These are phyloP conservation scores for Gobiocypris rarus DNA, from an alignment of 2,113 vertebrate species.

Conservation along the genomic window DNA sequence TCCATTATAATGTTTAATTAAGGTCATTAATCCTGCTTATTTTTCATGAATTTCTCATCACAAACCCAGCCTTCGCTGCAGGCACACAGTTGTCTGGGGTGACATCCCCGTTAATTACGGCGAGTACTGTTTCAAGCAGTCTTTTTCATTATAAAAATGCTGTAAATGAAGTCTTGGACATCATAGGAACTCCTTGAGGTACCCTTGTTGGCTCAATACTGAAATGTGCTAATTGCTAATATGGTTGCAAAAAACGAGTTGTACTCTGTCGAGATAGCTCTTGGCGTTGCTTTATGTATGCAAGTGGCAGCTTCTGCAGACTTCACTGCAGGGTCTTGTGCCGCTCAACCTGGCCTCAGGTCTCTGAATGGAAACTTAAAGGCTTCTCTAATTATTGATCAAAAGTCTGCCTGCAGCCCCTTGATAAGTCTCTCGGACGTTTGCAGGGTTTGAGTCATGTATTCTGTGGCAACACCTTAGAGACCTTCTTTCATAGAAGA, in stretches of 20 bases:
- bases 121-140: background rate
- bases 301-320: background rate
- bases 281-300: conserved; percentile 1
- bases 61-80: conserved; percentile 1
- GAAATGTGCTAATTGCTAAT: conserved; percentile 1
- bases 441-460: background rate
- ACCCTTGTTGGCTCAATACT: background rate
- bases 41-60: conserved; percentile 33
- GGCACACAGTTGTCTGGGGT: conserved; percentile 13
- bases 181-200: conserved; percentile 21
- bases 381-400: conserved; percentile 24
- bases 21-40: conserved; percentile 44
- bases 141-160: background rate
- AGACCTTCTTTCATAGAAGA: conserved; percentile 20
- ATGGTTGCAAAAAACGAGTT: background rate
- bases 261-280: background rate
- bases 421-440: conserved; percentile 11
- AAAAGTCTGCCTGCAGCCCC: background rate
- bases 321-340: background rate
- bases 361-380: background rate
- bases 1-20: conserved; percentile 47
- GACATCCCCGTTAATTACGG: conserved; percentile 22
- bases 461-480: conserved; percentile 1
- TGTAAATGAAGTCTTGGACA: conserved; percentile 6
- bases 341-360: background rate